Evolutionary conservation across 2,797 vertebrate species (phyloP).

Genomic region (Columba guinea): DNA sequence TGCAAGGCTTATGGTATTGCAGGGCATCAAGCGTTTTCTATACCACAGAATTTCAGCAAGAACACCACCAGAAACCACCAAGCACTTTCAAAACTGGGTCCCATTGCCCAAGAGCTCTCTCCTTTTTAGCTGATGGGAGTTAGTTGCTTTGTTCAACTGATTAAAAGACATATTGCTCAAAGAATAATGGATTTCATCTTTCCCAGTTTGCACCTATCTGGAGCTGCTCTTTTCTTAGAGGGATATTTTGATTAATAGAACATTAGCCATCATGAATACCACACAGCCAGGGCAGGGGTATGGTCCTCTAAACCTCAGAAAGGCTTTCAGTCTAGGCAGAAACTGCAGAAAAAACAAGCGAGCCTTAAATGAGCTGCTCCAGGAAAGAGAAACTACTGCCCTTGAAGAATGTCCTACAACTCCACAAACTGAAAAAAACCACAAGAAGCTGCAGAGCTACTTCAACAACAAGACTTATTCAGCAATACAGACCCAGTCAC

Average conservation of each 20-base stretch:
- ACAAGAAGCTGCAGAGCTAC: neutral
- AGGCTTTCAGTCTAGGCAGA: neutral
- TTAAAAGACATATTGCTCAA: neutral
- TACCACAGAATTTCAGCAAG: neutral
- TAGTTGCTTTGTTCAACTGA: neutral
- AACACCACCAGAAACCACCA: neutral
- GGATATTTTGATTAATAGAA: neutral
- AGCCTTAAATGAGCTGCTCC: neutral
- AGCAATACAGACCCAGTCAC: neutral
- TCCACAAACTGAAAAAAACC: neutral
- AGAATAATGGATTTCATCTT: neutral
- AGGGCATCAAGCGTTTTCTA: neutral
- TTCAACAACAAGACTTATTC: neutral
- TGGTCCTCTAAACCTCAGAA: neutral
- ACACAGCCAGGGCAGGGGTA: neutral
- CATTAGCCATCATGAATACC: neutral
- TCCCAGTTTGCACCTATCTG: neutral
- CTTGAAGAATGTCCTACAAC: neutral
- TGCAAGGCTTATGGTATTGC: neutral
- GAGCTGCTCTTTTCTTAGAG: neutral
- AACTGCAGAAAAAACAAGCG: neutral
- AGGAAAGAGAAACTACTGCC: neutral
- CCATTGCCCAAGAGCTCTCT: neutral
- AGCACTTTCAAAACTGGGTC: neutral
- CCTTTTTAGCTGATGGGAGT: neutral